phyloP scores from a whole-genome alignment of 2,888 invertebrate species.

The Lasioglossum lativentre region DNA sequence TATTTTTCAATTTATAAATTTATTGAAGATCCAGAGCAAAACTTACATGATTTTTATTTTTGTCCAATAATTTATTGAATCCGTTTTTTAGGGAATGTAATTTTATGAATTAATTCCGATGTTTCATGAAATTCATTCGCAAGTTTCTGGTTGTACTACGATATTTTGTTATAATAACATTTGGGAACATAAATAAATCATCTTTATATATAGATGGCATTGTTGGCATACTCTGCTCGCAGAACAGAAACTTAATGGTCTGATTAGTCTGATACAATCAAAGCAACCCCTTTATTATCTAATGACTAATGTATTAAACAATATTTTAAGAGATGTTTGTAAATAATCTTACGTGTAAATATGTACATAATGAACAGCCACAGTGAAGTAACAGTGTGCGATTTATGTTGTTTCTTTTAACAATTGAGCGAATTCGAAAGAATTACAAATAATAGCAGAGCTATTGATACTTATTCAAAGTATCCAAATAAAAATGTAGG shows the following conservation, averaged over 20 bases:
- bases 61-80: background rate
- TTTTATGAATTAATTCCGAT: background rate
- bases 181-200: background rate
- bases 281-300: constrained; percentile 2
- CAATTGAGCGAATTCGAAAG: constrained; percentile 18
- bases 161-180: background rate
- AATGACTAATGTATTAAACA: constrained; percentile 15
- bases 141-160: background rate
- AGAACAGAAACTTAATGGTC: constrained; percentile 31
- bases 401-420: constrained; percentile 34
- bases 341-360: constrained; percentile 17
- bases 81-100: background rate
- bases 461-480: constrained; percentile 22
- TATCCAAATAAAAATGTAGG: constrained; percentile 57
- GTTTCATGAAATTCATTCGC: background rate
- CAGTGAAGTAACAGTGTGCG: constrained; percentile 28
- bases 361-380: constrained; percentile 9
- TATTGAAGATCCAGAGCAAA: background rate
- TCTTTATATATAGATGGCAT: constrained; percentile 43
- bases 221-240: constrained; percentile 30
- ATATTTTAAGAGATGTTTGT: constrained; percentile 15
- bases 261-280: constrained; percentile 1
- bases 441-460: constrained; percentile 31
- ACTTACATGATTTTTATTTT: background rate
- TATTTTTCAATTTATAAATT: background rate